Percentiles rank a stretch among this genome's conserved stretches.
phyloP scores from a whole-genome alignment of 2,113 vertebrate species.

The Sminthopsis crassicaudata region DNA sequence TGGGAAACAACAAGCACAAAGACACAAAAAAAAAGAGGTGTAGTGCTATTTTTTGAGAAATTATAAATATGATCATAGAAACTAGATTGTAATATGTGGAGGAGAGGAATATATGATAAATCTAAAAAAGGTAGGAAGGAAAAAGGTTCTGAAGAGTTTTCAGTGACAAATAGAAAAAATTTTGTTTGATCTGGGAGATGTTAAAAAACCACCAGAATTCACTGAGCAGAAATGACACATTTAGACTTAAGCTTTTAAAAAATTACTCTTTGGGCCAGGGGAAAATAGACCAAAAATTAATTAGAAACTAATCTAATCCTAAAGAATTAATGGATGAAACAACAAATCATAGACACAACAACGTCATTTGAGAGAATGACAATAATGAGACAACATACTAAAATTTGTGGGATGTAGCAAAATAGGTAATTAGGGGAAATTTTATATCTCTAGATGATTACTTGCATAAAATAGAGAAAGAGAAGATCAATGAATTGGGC shows the following conservation, averaged over 20 bases:
- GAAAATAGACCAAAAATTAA: too few species aligned
- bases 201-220: background rate
- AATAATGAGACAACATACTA: too few species aligned
- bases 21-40: too few species aligned
- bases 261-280: background rate
- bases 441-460: too few species aligned
- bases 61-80: background rate
- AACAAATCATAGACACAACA: too few species aligned
- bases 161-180: background rate
- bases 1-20: background rate
- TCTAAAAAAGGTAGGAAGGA: background rate
- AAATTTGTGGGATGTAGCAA: too few species aligned
- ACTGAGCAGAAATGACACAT: background rate
- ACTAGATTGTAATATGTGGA: background rate
- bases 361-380: too few species aligned
- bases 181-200: background rate
- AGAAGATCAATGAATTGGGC: too few species aligned
- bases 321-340: too few species aligned
- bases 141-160: background rate
- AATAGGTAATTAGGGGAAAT: too few species aligned
- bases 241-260: background rate
- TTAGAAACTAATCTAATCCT: too few species aligned
- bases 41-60: background rate
- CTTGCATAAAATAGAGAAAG: too few species aligned
- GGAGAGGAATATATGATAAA: background rate